Base-by-base conservation (phyloP, 2,888 invertebrate genomes). In the Pseudococcus viburni region DNA sequence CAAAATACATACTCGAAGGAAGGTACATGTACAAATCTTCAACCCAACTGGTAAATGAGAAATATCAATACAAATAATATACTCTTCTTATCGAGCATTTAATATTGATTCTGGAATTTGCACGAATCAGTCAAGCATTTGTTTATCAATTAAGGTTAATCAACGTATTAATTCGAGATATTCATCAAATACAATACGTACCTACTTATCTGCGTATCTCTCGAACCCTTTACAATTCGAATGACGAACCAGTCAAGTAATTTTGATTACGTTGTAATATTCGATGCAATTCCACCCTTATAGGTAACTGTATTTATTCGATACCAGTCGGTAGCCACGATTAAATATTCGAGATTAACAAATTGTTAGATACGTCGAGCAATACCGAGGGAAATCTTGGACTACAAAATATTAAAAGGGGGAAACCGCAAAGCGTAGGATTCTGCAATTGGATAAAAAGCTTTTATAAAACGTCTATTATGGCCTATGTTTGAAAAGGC, bases 391-490 rank as follows among this genome's bases (percentile, higher is more conserved):
- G 26, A 2, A 33, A 33, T 33, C 26, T 33, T 1, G 26, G 3
- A 3, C 26, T 33, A 33, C 1, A 33, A 33, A 33, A 33, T 33
- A 33, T 33, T 33, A 33, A 33, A 33, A 33, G 26, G 26, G 26
- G 26, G 26, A 33, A 42, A 4, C 42, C 46, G 39, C 9, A 8
- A 33, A 73, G 17, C 68, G 68, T 15, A n/a, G 42, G 42, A 80
- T 42, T 80, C 15, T 7, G 80, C 80, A 80, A n/a, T 80, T 42
- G 6, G 80, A 42, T 42, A 46, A 80, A 80, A 80, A 80, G 80
- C 42, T 80, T 80, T 46, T 46, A 42, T 42, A 80, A 39, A 42
- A 42, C n/a, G 19, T n/a, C 77, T 77, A 15, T 77, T 77, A 77
- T 77, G 11, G 39, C 5, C 9, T 19, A 80, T 46, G 42, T 80